phyloP scores from a whole-genome alignment of 2,797 vertebrate genomes.

The Coluber constrictor region DNA sequence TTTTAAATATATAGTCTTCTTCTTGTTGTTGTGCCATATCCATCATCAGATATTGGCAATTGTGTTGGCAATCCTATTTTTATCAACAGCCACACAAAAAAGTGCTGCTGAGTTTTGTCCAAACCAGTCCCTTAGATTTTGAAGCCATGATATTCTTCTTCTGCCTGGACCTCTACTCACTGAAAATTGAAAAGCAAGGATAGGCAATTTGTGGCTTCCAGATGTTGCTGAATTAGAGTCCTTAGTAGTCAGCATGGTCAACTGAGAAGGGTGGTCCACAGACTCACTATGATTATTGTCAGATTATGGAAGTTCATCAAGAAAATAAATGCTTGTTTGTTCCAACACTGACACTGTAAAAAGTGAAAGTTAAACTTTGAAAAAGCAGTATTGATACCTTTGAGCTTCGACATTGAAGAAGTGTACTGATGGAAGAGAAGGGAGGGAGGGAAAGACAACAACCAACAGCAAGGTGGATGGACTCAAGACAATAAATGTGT shows the following conservation, averaged over 20 bases:
- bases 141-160: too few relatives aligned
- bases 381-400: not conserved
- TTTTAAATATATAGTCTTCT: not conserved
- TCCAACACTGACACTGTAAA: not conserved
- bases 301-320: not conserved
- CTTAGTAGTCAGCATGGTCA: not conserved
- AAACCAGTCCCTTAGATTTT: too few relatives aligned
- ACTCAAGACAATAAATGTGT: not conserved
- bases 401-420: not conserved
- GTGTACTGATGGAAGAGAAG: not conserved
- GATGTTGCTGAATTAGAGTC: not conserved
- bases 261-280: not conserved
- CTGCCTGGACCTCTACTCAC: not conserved
- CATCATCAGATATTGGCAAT: too few relatives aligned
- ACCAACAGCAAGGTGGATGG: not conserved
- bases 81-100: too few relatives aligned
- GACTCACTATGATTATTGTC: not conserved
- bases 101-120: too few relatives aligned
- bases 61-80: too few relatives aligned
- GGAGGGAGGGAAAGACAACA: not conserved
- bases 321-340: not conserved
- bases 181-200: not conserved
- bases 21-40: too few relatives aligned
- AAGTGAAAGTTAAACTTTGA: not conserved
- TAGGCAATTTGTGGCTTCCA: not conserved